These are phyloP conservation scores for Capitulum mitella DNA, from an alignment of 2,888 invertebrate genomes.

Conservation along the genomic window DNA sequence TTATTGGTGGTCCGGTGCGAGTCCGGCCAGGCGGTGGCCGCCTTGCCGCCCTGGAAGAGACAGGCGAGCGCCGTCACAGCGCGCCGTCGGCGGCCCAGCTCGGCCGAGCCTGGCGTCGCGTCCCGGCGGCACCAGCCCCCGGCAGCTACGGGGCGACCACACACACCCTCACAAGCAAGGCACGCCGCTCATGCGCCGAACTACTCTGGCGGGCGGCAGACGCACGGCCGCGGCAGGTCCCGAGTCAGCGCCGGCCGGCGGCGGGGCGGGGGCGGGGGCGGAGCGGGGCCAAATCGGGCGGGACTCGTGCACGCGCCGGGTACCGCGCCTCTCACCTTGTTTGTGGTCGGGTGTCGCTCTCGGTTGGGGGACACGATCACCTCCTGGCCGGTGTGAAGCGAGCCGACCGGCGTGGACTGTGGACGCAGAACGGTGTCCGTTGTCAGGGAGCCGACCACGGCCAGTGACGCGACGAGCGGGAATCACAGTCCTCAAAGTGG, in stretches of 20 bases:
- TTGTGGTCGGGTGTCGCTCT: slow-evolving; percentile 63
- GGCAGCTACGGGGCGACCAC: no score
- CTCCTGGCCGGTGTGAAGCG: slow-evolving; percentile 84
- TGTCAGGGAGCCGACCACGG: no score
- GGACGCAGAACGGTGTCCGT: slow-evolving; percentile 19
- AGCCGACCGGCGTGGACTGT: slow-evolving; percentile 88
- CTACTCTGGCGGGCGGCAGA: background rate
- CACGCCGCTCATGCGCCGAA: background rate
- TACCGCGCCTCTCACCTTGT: background rate
- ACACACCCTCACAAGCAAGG: background rate
- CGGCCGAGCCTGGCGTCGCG: slow-evolving; percentile 1
- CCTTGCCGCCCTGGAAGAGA: slow-evolving; percentile 35
- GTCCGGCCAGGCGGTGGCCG: slow-evolving; percentile 72
- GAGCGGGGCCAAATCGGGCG: background rate
- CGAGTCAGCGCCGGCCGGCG: background rate
- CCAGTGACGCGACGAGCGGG: no score
- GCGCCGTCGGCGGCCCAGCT: slow-evolving; percentile 26
- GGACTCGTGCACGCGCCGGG: background rate
- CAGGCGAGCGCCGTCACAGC: slow-evolving; percentile 26
- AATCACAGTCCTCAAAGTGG: no score
- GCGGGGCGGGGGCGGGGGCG: background rate
- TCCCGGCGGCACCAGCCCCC: no score
- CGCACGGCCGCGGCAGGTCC: background rate
- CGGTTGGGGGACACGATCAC: slow-evolving; percentile 82
- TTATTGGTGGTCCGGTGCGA: slow-evolving; percentile 44